Conservation (phyloP, 2,888 invertebrate genomes). For the Rhamphomyia laevipes region DNA sequence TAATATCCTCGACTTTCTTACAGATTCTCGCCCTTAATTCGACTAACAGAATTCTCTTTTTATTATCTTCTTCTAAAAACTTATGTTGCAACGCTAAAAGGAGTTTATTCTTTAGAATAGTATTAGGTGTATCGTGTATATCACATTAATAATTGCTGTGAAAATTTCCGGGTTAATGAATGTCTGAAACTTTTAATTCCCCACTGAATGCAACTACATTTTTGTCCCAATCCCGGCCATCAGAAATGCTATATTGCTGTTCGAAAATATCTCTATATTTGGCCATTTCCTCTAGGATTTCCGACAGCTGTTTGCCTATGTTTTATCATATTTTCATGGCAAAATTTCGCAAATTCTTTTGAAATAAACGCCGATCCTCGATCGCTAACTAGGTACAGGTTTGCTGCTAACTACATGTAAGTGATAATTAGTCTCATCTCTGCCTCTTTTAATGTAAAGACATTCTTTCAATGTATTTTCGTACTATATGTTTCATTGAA, state of each 20-base stretch:
- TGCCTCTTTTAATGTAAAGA: constrained; percentile 23
- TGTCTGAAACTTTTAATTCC: not conserved
- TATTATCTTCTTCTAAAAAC: not conserved
- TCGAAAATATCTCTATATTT: too few relatives aligned
- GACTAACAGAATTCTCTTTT: not conserved
- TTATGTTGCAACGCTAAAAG: not conserved
- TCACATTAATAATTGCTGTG: not conserved
- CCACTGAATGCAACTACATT: constrained; percentile 5
- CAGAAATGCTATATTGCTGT: too few relatives aligned
- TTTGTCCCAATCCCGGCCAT: constrained; percentile 1
- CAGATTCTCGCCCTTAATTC: not conserved
- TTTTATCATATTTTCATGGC: constrained; percentile 13
- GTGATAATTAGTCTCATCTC: constrained; percentile 13
- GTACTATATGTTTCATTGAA: constrained; percentile 25
- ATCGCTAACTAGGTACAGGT: constrained; percentile 21
- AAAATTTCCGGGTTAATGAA: not conserved
- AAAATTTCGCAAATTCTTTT: constrained; percentile 16
- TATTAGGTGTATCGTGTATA: not conserved
- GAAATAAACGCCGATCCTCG: constrained; percentile 20
- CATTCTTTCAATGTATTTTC: constrained; percentile 31
- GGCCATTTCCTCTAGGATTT: constrained; percentile 17
- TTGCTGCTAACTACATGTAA: too few relatives aligned
- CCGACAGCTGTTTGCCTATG: constrained; percentile 18
- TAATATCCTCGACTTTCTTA: too few relatives aligned
- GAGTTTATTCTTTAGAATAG: constrained; percentile 1